Conservation (phyloP, 1,140 invertebrate species). For the Mizuhopecten yessoensis region DNA sequence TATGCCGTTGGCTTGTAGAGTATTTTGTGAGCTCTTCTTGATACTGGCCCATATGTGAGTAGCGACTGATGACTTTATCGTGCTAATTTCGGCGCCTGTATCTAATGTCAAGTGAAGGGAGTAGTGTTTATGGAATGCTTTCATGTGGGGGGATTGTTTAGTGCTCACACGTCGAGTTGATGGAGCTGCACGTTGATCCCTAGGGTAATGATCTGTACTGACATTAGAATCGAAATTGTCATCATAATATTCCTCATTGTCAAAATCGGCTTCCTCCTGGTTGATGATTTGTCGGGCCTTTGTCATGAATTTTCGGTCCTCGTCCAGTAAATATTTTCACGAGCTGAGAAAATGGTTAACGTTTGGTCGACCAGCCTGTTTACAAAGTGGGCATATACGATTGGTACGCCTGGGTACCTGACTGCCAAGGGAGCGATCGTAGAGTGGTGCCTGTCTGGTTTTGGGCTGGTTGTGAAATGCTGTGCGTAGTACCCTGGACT, state of each 20-base stretch:
- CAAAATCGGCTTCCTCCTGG: not conserved
- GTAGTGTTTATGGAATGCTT: slow-evolving; percentile 51
- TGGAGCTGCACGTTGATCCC: not conserved
- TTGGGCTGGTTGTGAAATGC: slow-evolving; percentile 13
- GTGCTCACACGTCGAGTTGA: slow-evolving; percentile 43
- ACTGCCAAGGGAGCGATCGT: too few species aligned
- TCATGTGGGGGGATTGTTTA: slow-evolving; percentile 55
- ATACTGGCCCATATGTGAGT: slow-evolving; percentile 46
- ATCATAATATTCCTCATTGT: not conserved
- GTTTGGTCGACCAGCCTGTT: slow-evolving; percentile 53
- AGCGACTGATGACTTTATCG: slow-evolving; percentile 52
- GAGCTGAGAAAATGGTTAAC: slow-evolving; percentile 51
- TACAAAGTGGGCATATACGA: slow-evolving; percentile 41
- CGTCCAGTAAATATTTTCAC: slow-evolving; percentile 52
- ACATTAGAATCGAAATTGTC: not conserved
- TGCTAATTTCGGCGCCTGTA: slow-evolving; percentile 51
- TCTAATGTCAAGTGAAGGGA: slow-evolving; percentile 51
- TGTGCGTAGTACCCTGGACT: slow-evolving; percentile 51
- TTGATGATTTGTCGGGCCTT: slow-evolving; percentile 18
- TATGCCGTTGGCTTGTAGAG: too few species aligned
- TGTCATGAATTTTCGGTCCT: slow-evolving; percentile 53
- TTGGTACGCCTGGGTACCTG: not conserved
- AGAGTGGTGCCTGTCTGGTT: not conserved
- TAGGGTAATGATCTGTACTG: not conserved
- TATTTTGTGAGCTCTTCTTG: too few species aligned